Base-by-base conservation (phyloP, 2,888 invertebrate species). In the Bellardia pandia region DNA sequence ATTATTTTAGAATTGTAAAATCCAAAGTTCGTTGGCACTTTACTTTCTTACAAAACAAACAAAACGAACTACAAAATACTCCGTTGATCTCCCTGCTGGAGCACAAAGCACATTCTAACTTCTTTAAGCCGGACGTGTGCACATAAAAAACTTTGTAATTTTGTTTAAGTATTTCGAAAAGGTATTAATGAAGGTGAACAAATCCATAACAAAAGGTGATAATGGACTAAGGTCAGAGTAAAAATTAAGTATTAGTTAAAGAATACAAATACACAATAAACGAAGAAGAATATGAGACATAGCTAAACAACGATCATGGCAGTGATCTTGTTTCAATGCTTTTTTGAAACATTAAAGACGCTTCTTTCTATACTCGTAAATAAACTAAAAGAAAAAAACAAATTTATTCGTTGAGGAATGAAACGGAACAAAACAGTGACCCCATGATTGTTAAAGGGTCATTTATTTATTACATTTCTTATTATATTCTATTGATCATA, bases 191-290 rank as follows among this genome's bases (percentile, higher is more conserved):
- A 75, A 62, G 75, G 23, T 11, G 23, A 79, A 69, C 8, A 74
- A 53, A 74, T 58, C 45, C 37, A 64, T 58, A 78, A 87, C 85
- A 87, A 82, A 82, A 87, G 81, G 75, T 87, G 87, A 75, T 85
- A 87, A 87, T 87, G 87, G 85, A 69, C 81, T 85, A 78, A 85
- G 87, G 87, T 87, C 87, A 77, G 64, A 76, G 75, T 45, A 75
- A 76, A 45, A 37, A 69, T 48, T 8, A 69, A 53, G n/a, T 78
- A 51, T 74, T 40, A 58, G 56, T 23, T 33, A 23, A 80, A 74
- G 4, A 51, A 48, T 30, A 60, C 68, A 56, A 83, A 45, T 62
- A 37, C n/a, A 72, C 23, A 56, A 62, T 16, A 40, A 74, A 60
- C 11, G 9, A 33, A 51, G 60, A 69, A 30, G 30, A 33, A 81